Evolutionary conservation across 2,888 invertebrate species (phyloP).

Genomic region (Drosophila macrospina): DNA sequence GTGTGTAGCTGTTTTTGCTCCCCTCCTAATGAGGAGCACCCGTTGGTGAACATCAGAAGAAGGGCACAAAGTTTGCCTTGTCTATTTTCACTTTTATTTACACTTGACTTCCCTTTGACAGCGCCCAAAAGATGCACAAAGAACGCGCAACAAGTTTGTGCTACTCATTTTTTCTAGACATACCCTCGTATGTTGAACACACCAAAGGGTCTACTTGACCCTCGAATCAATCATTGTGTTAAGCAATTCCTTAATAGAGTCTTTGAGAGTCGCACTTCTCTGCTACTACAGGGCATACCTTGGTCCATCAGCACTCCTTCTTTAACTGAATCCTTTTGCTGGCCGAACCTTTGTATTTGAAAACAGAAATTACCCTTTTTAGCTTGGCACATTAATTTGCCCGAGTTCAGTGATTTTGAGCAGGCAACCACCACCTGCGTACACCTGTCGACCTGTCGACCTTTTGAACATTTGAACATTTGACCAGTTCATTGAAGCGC

Average conservation of each 20-base stretch:
- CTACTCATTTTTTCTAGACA: slow-evolving; percentile 9
- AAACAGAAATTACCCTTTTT: slow-evolving; percentile 76
- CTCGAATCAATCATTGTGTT: not conserved
- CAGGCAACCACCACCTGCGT: slow-evolving; percentile 21
- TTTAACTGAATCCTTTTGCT: not conserved
- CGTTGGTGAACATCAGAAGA: slow-evolving; percentile 45
- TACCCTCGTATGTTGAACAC: not conserved
- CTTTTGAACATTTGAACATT: slow-evolving; percentile 72
- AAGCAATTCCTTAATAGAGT: too few species aligned
- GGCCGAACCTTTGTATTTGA: slow-evolving; percentile 49
- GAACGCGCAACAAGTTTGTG: slow-evolving; percentile 68
- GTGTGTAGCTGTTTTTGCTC: slow-evolving; percentile 22
- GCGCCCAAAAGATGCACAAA: slow-evolving; percentile 37
- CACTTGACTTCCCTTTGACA: slow-evolving; percentile 71
- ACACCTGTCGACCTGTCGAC: slow-evolving; percentile 53
- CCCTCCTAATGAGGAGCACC: slow-evolving; percentile 64
- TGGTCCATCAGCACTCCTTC: not conserved
- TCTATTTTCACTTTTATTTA: slow-evolving; percentile 65
- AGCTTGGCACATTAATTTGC: slow-evolving; percentile 75
- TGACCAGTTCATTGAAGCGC: slow-evolving; percentile 75
- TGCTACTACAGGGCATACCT: slow-evolving; percentile 19
- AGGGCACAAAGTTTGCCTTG: slow-evolving; percentile 15
- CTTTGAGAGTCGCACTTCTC: not conserved
- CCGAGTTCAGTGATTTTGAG: slow-evolving; percentile 63
- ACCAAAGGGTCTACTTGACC: slow-evolving; percentile 2